Base-by-base conservation (phyloP, 2,888 invertebrate genomes). In the Platerodrilus igneus region DNA sequence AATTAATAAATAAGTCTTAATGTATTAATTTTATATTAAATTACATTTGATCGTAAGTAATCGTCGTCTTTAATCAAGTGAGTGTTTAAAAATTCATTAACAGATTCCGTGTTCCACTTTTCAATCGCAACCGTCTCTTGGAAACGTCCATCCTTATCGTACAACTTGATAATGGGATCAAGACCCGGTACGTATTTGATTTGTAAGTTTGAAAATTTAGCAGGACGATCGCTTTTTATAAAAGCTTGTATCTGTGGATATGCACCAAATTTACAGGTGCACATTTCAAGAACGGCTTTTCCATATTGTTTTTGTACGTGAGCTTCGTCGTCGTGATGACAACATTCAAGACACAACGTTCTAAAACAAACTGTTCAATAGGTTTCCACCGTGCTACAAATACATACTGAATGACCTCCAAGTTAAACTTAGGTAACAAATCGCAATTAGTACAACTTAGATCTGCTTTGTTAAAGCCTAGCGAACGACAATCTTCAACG, bases 161-260 rank as follows among this genome's bases (percentile, higher is more conserved):
- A 75, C 31, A 99, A 71, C 63, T 92, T 90, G 27, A 99, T 92
- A 46, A 91, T 83, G 0, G 97, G 97, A 70, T 96, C 93, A 37
- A 94, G 73, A 3, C 96, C 97, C 45, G 95, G 78, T 1, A 93
- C 86, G 62, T 96, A 96, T 61, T 88, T 87, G 28, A 97, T 87
- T 66, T 84, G 81, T 38, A 99, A 75, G 66, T 94, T 94, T 18
- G 91, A 86, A 64, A 92, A 95, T 66, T 91, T 87, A 2, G 80
- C 77, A 4, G 92, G 91, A 55, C 86, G 75, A 51, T 93, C 90
- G 67, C 95, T 90, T 67, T 93, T 95, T 32, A 96, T 87, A 65
- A 99, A 99, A 10, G 97, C 97, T 75, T 95, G 91, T 57, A 96
- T 93, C 75, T 97, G 96, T 22, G 97, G 96, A 76, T 92, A 97